Evolutionary conservation across 1,140 invertebrate species (phyloP).

Genomic region (Papilio aristodemus): DNA sequence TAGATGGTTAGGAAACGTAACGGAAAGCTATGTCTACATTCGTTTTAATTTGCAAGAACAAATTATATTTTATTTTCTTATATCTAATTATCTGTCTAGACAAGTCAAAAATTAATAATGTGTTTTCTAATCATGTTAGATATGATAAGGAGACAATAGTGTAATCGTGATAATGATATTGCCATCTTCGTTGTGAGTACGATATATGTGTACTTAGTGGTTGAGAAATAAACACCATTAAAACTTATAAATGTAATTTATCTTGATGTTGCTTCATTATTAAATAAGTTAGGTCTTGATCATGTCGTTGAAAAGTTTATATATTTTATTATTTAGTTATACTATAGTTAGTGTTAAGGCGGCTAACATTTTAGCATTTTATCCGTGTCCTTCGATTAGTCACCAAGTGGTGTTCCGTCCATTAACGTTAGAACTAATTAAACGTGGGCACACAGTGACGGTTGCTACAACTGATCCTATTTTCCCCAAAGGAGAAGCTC

Average conservation of each 20-base stretch:
- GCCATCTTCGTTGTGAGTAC: not conserved
- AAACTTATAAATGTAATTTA: not conserved
- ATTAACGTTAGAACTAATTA: slow-evolving; percentile 40
- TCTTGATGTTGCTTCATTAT: not conserved
- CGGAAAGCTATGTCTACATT: too few relatives aligned
- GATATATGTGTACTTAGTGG: not conserved
- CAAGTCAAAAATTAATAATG: too few relatives aligned
- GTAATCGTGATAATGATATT: too few relatives aligned
- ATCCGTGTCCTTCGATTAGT: slow-evolving; percentile 44
- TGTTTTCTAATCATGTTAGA: too few relatives aligned
- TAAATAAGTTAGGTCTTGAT: not conserved
- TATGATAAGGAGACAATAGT: not conserved
- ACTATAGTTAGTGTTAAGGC: slow-evolving; percentile 8
- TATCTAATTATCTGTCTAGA: too few relatives aligned
- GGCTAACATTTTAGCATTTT: slow-evolving; percentile 54
- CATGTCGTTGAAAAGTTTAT: not conserved
- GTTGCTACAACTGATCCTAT: slow-evolving; percentile 19
- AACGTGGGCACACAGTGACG: slow-evolving; percentile 30
- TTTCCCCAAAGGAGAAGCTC: not conserved
- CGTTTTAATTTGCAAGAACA: too few relatives aligned
- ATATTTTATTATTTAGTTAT: not conserved
- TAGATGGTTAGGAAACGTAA: too few relatives aligned
- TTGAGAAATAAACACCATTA: too few relatives aligned
- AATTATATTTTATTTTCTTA: too few relatives aligned
- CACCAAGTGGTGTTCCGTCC: slow-evolving; percentile 46